Evolutionary conservation across 2,888 invertebrate species (phyloP).

Genomic region (Exocentrus adspersus): DNA sequence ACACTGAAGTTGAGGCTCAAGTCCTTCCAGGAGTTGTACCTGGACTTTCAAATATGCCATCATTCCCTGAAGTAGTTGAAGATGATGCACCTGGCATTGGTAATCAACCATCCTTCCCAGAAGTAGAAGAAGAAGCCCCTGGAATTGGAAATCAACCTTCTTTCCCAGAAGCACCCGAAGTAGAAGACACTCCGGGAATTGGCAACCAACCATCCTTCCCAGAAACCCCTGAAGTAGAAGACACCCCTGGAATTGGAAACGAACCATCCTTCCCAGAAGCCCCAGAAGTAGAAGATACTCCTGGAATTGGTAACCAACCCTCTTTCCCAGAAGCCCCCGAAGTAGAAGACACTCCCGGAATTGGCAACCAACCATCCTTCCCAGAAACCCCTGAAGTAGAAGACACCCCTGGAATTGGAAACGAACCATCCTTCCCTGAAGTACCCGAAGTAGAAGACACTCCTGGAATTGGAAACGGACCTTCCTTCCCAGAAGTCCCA

Average conservation of each 20-base stretch:
- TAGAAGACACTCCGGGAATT: background rate
- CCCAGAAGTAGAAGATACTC: constrained; percentile 3
- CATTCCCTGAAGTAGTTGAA: constrained; percentile 16
- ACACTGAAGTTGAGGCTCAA: background rate
- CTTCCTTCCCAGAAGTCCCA: constrained; percentile 18
- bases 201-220: constrained; percentile 2
- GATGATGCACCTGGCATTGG: constrained; percentile 2
- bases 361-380: constrained; percentile 9
- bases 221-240: background rate
- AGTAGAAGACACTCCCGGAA: constrained; percentile 1
- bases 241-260: background rate
- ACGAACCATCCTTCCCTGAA: constrained; percentile 3
- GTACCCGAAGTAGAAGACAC: background rate
- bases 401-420: background rate
- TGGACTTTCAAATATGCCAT: constrained; percentile 3
- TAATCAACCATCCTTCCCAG: constrained; percentile 8
- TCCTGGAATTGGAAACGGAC: constrained; percentile 7
- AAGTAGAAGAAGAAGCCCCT: background rate
- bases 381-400: constrained; percentile 3
- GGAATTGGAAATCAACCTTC: constrained; percentile 9
- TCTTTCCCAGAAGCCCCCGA: constrained; percentile 23
- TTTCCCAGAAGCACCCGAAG: background rate
- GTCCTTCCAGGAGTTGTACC: background rate
- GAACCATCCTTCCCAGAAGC: constrained; percentile 15
- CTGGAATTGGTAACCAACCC: constrained; percentile 13